Base-by-base conservation (phyloP, 1,140 invertebrate genomes). In the Oedothorax gibbosus region DNA sequence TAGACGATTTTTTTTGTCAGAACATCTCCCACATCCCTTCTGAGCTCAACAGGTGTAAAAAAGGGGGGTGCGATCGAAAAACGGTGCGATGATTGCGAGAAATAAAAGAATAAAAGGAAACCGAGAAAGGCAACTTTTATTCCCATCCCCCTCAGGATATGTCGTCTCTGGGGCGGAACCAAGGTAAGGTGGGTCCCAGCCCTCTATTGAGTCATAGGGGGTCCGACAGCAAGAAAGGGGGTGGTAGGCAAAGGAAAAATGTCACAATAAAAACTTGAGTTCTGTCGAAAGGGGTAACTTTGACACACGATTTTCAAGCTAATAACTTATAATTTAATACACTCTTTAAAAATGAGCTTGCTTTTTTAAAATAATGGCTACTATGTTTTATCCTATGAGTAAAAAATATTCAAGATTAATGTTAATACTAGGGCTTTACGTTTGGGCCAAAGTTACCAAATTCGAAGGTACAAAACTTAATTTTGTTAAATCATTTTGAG, bases 81-180 rank as follows among this genome's bases (percentile, higher is more conserved):
- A 51, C 57, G 35, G 57, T 50, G 75, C 20, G 60, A 65, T 51
- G 51, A 77, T n/a, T 12, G 18, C 12, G 51, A 14, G 54, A 10
- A 60, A 57, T 14, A 10, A 35, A 14, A 35, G 20, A 18, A 14
- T 7, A 15, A 76, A 64, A 15, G 56, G 62, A 62, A 21, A 76
- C 56, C 12, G 12, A 62, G 2, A 8, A 11, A 50, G 11, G 49
- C 7, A 18, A 14, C 18, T 66, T 15, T 35, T 9, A 7, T 73
- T 14, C 14, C 57, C 66, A 35, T 82, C n/a, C 56, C 11, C 60
- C 71, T 83, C 81, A 84, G 81, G 81, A 76, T 75, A 49, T 56
- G 81, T 35, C 20, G 7, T 54, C 72, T 50, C 57, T 84, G 71
- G 72, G 81, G 81, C 81, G 76, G 72, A 84, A 84, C 81, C 57